Conservation (phyloP, 2,797 vertebrate species). For the Chromis chromis region DNA sequence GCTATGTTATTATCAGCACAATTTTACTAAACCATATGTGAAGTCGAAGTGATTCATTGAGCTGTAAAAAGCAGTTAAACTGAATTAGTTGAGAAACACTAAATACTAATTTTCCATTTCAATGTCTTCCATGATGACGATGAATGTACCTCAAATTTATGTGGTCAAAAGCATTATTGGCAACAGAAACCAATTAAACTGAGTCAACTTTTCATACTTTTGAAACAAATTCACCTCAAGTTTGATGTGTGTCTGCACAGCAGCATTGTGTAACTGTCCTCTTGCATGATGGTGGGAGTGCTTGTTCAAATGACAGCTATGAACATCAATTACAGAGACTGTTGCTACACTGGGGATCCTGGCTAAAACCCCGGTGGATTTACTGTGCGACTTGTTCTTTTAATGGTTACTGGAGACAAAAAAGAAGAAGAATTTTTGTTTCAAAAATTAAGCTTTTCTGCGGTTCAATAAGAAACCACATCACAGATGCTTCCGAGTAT, state of each 20-base stretch:
- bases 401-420: not conserved
- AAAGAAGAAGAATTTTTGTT: not conserved
- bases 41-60: slow-evolving; percentile 8
- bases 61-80: slow-evolving; percentile 18
- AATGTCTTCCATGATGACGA: slow-evolving; percentile 51
- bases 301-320: slow-evolving; percentile 56
- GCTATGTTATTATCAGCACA: slow-evolving; percentile 21
- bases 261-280: slow-evolving; percentile 49
- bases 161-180: not conserved
- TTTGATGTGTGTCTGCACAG: slow-evolving; percentile 17
- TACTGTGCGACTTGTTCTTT: slow-evolving; percentile 8
- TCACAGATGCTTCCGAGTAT: slow-evolving; percentile 9
- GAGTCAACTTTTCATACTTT: slow-evolving; percentile 18
- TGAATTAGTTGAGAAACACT: slow-evolving; percentile 15
- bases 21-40: slow-evolving; percentile 14
- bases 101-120: not conserved
- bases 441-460: slow-evolving; percentile 4
- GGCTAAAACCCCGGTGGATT: slow-evolving; percentile 19
- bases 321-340: slow-evolving; percentile 52
- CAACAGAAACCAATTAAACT: slow-evolving; percentile 15
- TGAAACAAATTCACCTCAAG: slow-evolving; percentile 37
- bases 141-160: slow-evolving; percentile 62
- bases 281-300: slow-evolving; percentile 36
- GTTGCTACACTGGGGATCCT: slow-evolving; percentile 39
- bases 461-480: not conserved